Evolutionary conservation across 1,140 invertebrate genomes (phyloP).

Genomic region (Penaeus vannamei): DNA sequence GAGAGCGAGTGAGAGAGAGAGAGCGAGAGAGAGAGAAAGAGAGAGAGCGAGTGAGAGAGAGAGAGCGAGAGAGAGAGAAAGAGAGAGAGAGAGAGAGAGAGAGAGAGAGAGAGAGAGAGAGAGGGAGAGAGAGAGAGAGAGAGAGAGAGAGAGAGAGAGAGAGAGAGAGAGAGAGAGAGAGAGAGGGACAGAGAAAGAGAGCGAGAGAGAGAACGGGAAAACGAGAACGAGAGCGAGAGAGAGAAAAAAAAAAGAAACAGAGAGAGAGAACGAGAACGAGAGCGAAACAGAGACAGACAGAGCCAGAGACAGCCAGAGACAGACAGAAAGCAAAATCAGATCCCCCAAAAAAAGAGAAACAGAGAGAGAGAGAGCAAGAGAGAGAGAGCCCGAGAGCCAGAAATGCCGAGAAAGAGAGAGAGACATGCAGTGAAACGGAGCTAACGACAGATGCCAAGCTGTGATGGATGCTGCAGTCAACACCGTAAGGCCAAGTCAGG

Average conservation of each 20-base stretch:
- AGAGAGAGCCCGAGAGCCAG: neutral
- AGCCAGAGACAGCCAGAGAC: too few relatives aligned
- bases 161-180: conserved; percentile 34
- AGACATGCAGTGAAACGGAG: conserved; percentile 53
- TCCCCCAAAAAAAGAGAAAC: too few relatives aligned
- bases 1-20: too few relatives aligned
- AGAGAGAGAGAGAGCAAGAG: too few relatives aligned
- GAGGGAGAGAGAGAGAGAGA: neutral
- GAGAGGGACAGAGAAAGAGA: conserved; percentile 14
- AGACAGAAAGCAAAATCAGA: too few relatives aligned
- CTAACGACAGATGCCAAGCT: conserved; percentile 48
- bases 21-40: too few relatives aligned
- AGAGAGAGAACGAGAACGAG: neutral
- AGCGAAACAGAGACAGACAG: too few relatives aligned
- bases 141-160: neutral
- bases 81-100: conserved; percentile 49
- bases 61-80: neutral
- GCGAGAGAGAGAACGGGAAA: too few relatives aligned
- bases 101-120: too few relatives aligned
- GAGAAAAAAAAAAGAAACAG: conserved; percentile 45
- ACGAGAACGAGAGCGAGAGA: too few relatives aligned
- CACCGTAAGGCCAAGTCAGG: conserved; percentile 51
- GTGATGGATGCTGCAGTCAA: conserved; percentile 56
- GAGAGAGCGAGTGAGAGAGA: neutral
- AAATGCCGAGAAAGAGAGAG: neutral